Evolutionary conservation across 2,797 vertebrate species (phyloP).

Genomic region (Falco naumanni): DNA sequence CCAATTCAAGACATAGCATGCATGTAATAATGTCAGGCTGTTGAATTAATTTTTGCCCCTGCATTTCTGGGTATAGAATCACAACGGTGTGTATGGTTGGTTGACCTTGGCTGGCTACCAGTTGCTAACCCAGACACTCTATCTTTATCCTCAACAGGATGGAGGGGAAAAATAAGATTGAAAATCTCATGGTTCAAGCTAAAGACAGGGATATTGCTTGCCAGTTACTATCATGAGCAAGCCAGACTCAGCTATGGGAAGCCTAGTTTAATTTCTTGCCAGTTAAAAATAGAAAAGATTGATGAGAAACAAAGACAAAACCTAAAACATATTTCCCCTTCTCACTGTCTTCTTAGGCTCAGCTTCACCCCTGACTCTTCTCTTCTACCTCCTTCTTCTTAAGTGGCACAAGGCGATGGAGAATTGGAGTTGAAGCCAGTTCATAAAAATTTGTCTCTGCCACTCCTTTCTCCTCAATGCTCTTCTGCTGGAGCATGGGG

Average conservation of each 20-base stretch:
- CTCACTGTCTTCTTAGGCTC: neutral
- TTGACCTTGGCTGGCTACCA: neutral
- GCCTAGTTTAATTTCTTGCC: neutral
- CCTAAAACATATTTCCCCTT: neutral
- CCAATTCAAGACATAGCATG: neutral
- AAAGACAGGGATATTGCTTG: neutral
- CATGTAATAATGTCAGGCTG: neutral
- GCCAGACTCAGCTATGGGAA: neutral
- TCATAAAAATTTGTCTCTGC: neutral
- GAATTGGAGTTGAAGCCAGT: neutral
- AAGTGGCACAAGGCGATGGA: neutral
- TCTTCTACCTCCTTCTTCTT: neutral
- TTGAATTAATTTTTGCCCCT: neutral
- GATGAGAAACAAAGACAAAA: neutral
- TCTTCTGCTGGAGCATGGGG: neutral
- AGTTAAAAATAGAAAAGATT: neutral
- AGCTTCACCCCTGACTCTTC: neutral
- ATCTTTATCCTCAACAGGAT: neutral
- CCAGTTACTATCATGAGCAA: neutral
- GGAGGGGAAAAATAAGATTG: neutral
- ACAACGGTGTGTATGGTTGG: neutral
- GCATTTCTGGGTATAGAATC: neutral
- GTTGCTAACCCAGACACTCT: neutral
- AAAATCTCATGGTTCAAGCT: neutral
- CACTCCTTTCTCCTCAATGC: rapidly evolving